A percentile compares a stretch with the other conserved stretches of the same genome.
Evolutionary conservation across 2,888 invertebrate genomes (phyloP).

Genomic region (Yponomeuta malinellus): DNA sequence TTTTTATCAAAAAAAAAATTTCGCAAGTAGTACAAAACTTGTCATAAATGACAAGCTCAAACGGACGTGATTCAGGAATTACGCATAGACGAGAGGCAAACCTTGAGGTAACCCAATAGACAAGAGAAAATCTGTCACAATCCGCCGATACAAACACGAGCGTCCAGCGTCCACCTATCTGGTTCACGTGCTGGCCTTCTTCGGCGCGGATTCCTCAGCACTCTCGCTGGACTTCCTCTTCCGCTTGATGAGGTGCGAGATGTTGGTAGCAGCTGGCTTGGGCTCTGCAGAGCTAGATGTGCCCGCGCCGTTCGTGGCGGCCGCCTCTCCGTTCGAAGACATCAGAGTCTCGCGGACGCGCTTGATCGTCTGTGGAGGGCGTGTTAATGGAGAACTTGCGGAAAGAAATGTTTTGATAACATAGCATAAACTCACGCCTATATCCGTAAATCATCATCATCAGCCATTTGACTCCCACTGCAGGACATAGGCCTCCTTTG

Average conservation of each 20-base stretch:
- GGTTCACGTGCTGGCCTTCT: slow-evolving; percentile 69
- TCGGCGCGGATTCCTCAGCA: slow-evolving; percentile 76
- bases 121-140: too few species aligned
- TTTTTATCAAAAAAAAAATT: too few species aligned
- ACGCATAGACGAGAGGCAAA: too few species aligned
- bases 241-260: slow-evolving; percentile 87
- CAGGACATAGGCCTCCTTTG: too few species aligned
- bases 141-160: too few species aligned
- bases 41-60: too few species aligned
- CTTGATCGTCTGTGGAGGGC: slow-evolving; percentile 51
- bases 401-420: background rate
- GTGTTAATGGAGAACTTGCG: background rate
- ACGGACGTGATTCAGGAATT: too few species aligned
- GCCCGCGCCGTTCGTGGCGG: slow-evolving; percentile 20
- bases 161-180: background rate
- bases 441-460: too few species aligned
- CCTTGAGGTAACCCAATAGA: too few species aligned
- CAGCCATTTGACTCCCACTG: too few species aligned
- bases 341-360: slow-evolving; percentile 54
- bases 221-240: slow-evolving; percentile 83
- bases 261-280: slow-evolving; percentile 82
- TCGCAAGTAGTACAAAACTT: too few species aligned
- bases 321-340: slow-evolving; percentile 43
- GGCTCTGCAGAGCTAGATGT: slow-evolving; percentile 37
- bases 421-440: too few species aligned